phyloP scores from a whole-genome alignment of 1,140 invertebrate species.

The Eueides isabella region DNA sequence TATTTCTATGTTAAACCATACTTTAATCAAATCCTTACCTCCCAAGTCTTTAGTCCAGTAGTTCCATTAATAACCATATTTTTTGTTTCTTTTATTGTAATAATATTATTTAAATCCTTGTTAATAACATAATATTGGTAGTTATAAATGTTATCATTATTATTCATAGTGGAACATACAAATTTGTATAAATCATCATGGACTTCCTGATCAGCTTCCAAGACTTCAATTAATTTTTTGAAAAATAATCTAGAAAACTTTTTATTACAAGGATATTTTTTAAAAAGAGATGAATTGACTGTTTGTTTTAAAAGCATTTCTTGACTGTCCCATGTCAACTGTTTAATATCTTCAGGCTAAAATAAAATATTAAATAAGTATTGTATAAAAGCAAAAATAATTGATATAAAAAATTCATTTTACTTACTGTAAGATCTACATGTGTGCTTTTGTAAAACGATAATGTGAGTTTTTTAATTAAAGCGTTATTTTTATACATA shows the following conservation, averaged over 20 bases:
- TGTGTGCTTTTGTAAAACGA: constrained; percentile 25
- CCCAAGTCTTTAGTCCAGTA: constrained; percentile 74
- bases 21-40: no score
- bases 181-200: constrained; percentile 66
- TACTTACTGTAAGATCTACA: constrained; percentile 26
- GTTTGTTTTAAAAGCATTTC: constrained; percentile 57
- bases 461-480: constrained; percentile 13
- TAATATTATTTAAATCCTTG: constrained; percentile 50
- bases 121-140: constrained; percentile 65
- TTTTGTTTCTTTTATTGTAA: constrained; percentile 69
- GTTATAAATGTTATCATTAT: constrained; percentile 43
- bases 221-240: constrained; percentile 60
- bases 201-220: constrained; percentile 65
- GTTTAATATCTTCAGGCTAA: constrained; percentile 52
- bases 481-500: constrained; percentile 11
- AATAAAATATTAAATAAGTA: constrained; percentile 30
- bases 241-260: constrained; percentile 62
- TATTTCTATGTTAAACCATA: no score
- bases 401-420: neutral
- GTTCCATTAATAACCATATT: constrained; percentile 75
- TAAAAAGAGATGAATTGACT: constrained; percentile 48
- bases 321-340: constrained; percentile 54
- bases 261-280: constrained; percentile 60
- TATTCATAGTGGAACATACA: constrained; percentile 55
- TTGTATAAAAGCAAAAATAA: neutral